phyloP scores from a whole-genome alignment of 2,113 vertebrate species.

The Australoheros scitulus region DNA sequence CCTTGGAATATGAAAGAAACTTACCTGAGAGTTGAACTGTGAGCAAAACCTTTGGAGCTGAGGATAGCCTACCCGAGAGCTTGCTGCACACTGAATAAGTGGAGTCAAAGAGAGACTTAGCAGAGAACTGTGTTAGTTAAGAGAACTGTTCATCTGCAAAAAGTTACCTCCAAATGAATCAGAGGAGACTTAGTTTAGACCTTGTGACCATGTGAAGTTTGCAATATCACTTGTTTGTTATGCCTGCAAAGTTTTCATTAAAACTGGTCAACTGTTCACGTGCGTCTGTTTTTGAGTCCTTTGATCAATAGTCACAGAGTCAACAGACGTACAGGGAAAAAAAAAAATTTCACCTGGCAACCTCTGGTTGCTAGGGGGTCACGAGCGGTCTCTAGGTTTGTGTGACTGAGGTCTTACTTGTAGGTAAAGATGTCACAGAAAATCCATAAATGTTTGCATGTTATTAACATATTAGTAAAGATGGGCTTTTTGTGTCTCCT shows the following conservation, averaged over 20 bases:
- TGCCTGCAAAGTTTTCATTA: background rate
- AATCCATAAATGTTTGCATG: background rate
- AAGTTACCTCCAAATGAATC: background rate
- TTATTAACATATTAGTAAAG: background rate
- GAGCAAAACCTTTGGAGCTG: background rate
- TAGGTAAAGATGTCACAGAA: background rate
- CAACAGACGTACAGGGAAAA: background rate
- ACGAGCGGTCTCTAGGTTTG: background rate
- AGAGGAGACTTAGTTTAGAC: background rate
- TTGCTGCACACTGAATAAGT: background rate
- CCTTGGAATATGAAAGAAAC: background rate
- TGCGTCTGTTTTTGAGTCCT: background rate
- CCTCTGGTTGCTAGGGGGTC: too few relatives aligned
- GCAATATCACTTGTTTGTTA: background rate
- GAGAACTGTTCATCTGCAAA: background rate
- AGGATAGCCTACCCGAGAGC: too few relatives aligned
- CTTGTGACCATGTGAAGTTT: fast-evolving
- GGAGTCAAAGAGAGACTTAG: background rate
- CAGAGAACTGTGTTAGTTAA: background rate
- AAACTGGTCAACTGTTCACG: background rate
- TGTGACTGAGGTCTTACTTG: background rate
- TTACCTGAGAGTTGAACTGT: background rate
- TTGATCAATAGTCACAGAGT: too few relatives aligned
- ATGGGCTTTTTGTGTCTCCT: background rate
- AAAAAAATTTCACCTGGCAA: too few relatives aligned